Evolutionary conservation across 2,888 invertebrate genomes (phyloP), one percentile per base, ranked within the genome.

Genomic region (Halocaridina rubra): DNA sequence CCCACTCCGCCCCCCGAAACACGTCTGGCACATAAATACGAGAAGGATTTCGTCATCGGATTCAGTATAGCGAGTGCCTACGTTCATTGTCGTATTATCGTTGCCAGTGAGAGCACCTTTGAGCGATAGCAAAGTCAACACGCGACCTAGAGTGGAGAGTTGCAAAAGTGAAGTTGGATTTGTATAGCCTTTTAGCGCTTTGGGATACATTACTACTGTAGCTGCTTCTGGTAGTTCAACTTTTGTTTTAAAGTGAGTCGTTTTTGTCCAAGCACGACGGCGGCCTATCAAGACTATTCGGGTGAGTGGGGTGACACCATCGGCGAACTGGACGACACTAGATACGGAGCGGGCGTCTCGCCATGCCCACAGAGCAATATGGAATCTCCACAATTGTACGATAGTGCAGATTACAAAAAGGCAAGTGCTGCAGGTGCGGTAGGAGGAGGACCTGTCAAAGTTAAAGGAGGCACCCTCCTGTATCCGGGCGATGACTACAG

Each of bases 331-430:
- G 87, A 87, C 64, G 87, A 87, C 59, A 61, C 69, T 57, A 71
- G 87, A 24, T 87, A 87, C 85, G 80, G 87, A 33, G 74, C 86
- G 59, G 87, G 86, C 81, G 85, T 80, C 19, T 88, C 87, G 77
- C 87, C 87, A 82, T 88, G 87, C 86, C 82, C 82, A 82, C 80
- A 69, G 80, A 81, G 64, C 82, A 79, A 75, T 78, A 88, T 88
- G 88, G 88, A 88, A 72, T 95, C 95, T 90, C 95, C 96, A 89
- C 95, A 95, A 92, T 95, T 96, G 95, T 96, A 96, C 93, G 96
- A 96, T 91, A 93, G 89, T 89, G 91, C 91, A 88, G 91, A 91
- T 67, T 91, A 94, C 88, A 94, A 93, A 89, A 93, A 93, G 88
- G 91, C 92, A 88, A 92, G 91, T 88, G 91, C 92, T 86, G 91